Base-by-base conservation (phyloP, 2,888 invertebrate species). In the Rosalia funebris region DNA sequence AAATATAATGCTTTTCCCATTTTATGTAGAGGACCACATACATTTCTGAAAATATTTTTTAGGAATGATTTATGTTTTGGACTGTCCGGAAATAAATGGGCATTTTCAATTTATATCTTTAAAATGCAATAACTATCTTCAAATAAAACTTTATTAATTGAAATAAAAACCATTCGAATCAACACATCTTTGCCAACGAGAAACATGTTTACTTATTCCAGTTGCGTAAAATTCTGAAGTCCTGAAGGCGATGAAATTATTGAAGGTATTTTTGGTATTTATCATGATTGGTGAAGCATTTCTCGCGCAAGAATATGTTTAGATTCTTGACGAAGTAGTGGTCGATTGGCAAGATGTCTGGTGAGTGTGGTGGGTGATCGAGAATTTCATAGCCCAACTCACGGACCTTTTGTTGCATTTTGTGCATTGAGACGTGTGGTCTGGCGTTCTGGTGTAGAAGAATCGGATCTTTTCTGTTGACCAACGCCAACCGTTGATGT, bases 391-490 rank as follows among this genome's bases (percentile, higher is more conserved):
- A 25, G 25, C 25, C 25, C 7, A 25, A 7, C 7, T 25, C 25
- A n/a, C n/a, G n/a, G 25, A 5, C 25, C 25, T 25, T 25, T 7
- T 25, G 3, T 7, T 25, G 25, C 25, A 25, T 3, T 3, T 3
- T 25, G 4, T 3, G 25, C 7, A 5, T 3, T 25, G 25, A 5
- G 25, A 25, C 25, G 25, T 25, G 25, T 5, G 25, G 25, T 7
- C 25, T 3, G 7, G 25, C 25, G 25, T 25, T 25, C 4, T 25
- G 4, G 7, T 25, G 25, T 3, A 25, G 25, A 7, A 25, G 25
- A 25, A 25, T 25, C 7, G 7, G 50, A 5, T 47, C 63, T 25
- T 57, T 59, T 50, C 60, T 60, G 55, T 63, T 67, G 54, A 65
- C 53, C 55, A 65, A 53, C 46, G 45, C 41, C 34, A 58, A 58